phyloP scores from a whole-genome alignment of 2,797 vertebrate species.

The Furcifer pardalis region DNA sequence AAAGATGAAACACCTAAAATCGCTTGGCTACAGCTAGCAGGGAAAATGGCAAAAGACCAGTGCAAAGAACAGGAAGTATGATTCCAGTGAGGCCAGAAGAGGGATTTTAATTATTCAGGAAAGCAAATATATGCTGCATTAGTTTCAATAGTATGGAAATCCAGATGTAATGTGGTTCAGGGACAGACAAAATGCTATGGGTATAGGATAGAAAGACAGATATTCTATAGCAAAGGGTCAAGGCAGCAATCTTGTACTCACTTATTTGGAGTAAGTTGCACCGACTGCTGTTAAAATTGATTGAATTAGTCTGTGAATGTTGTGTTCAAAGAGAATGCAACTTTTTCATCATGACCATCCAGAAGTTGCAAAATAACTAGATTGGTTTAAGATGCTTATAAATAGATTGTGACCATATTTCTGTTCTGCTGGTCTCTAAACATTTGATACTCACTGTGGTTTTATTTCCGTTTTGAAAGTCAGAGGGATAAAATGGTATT shows the following conservation, averaged over 20 bases:
- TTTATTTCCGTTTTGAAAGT: conserved; percentile 42
- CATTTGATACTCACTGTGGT: not conserved
- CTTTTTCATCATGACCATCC: too few relatives aligned
- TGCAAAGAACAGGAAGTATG: not conserved
- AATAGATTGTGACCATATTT: not conserved
- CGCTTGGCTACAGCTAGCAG: not conserved
- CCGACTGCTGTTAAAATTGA: not conserved
- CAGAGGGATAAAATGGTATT: conserved; percentile 32
- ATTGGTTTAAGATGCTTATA: not conserved
- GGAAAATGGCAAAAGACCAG: conserved; percentile 8
- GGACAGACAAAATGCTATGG: not conserved
- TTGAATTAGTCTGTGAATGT: not conserved
- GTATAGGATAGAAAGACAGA: not conserved
- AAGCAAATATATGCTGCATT: not conserved
- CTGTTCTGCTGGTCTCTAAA: not conserved
- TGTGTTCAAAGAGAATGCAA: not conserved
- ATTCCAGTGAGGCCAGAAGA: not conserved
- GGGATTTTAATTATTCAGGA: conserved; percentile 7
- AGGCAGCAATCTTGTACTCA: not conserved
- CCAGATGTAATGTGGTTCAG: not conserved
- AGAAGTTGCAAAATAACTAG: not conserved
- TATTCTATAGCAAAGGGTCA: not conserved
- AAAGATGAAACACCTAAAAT: not conserved
- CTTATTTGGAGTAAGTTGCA: not conserved
- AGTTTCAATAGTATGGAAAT: not conserved